A percentile compares a stretch with the other conserved stretches of the same genome.
phyloP scores from a whole-genome alignment of 2,888 invertebrate genomes.

The Pammene aurita region DNA sequence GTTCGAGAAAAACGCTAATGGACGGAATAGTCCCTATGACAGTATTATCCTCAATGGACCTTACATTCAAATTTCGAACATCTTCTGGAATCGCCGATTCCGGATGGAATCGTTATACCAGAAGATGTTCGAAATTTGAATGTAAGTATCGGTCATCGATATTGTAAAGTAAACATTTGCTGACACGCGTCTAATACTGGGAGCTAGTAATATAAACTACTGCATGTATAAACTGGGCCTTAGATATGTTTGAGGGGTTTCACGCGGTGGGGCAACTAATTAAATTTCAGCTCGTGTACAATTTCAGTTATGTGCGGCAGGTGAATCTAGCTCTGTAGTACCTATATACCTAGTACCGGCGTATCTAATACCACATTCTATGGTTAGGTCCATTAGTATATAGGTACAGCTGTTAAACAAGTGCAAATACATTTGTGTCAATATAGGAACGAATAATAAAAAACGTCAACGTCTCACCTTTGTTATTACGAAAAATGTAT shows the following conservation, averaged over 20 bases:
- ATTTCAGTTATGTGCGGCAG: constrained; percentile 60
- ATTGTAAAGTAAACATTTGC: not conserved
- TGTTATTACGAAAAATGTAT: not conserved
- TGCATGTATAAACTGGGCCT: not conserved
- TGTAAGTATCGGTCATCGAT: too few species aligned
- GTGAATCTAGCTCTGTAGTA: constrained; percentile 16
- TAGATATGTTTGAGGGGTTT: constrained; percentile 52
- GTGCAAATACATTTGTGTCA: constrained; percentile 13
- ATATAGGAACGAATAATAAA: not conserved
- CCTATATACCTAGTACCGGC: constrained; percentile 1
- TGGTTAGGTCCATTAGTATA: not conserved
- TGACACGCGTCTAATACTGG: not conserved
- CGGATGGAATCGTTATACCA: too few species aligned
- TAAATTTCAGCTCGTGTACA: constrained; percentile 73
- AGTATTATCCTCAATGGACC: too few species aligned
- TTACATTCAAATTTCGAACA: too few species aligned
- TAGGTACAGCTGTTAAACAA: constrained; percentile 3
- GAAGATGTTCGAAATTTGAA: too few species aligned
- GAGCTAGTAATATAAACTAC: not conserved
- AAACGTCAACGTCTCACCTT: not conserved
- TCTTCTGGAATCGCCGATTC: too few species aligned
- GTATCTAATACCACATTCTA: not conserved
- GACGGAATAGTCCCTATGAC: too few species aligned
- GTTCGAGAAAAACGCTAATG: too few species aligned
- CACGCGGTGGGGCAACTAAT: constrained; percentile 64